Base-by-base conservation (phyloP, 2,888 invertebrate genomes). In the Artemia sinica region DNA sequence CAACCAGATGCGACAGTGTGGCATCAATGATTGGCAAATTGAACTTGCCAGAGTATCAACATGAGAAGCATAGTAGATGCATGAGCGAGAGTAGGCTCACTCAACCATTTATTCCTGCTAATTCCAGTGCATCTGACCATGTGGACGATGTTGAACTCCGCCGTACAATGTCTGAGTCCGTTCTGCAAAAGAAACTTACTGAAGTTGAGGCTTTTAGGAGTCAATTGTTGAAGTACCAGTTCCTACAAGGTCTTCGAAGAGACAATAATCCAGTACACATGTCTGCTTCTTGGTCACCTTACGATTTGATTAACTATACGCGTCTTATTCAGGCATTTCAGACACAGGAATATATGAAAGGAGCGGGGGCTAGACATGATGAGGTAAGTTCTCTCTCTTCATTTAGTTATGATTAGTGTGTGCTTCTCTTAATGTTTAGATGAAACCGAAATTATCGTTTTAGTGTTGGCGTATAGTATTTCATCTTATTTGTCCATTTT, bases 261-360 rank as follows among this genome's bases (percentile, higher is more conserved):
- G 67, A 51, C 50, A 49, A 48, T n/a, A 14, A 49, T 49, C n/a
- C 41, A 14, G 14, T 51, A 13, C 14, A 49, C 10, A 50, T 52
- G 71, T 72, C 72, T 68, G 73, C 74, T 13, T 74, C 75, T 1
- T 75, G 74, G 74, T 73, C 75, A 41, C 74, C 74, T 67, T 67
- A 75, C 14, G 75, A 74, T 49, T 74, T 75, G 69, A 63, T 66
- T 41, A 68, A 68, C 58, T 75, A 75, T 69, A 74, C 75, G 41
- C 75, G 75, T 71, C 72, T 76, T 18, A 70, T 76, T n/a, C 75
- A 76, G 66, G 73, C 73, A 52, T 75, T 74, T 70, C 75, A 75
- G 72, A 74, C 75, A 71, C 75, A 76, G 72, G 75, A 75, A 41
- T 41, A 41, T 41, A 41, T 41, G 41, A 41, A 41, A 41, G 41